A percentile compares a stretch with the other conserved stretches of the same genome.
phyloP scores from a whole-genome alignment of 2,113 vertebrate genomes.

The Fulica atra region DNA sequence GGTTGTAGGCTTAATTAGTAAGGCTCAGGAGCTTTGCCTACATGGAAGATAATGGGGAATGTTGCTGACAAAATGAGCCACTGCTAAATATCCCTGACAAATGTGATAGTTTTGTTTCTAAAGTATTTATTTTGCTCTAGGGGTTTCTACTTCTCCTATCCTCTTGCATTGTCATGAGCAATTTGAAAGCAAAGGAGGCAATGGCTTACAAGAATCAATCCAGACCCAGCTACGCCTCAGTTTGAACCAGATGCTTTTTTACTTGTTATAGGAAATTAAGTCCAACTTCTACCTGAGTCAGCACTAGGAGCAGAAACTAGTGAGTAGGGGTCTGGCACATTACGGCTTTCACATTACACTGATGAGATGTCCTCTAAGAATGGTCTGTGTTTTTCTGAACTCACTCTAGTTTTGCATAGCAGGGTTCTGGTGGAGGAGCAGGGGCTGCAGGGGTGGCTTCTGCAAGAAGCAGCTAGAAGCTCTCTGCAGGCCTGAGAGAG shows the following conservation, averaged over 20 bases:
- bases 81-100: background rate
- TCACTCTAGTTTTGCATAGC: too few relatives aligned
- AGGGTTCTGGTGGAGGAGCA: too few relatives aligned
- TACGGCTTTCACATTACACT: background rate
- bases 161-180: background rate
- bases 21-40: background rate
- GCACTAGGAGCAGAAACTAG: background rate
- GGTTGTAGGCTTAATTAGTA: background rate
- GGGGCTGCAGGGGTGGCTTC: too few relatives aligned
- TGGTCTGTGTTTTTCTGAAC: background rate
- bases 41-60: background rate
- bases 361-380: background rate
- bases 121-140: background rate
- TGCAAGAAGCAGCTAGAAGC: too few relatives aligned
- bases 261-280: background rate
- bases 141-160: background rate
- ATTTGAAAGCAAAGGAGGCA: background rate
- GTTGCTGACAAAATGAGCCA: background rate
- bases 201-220: background rate
- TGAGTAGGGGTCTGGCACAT: background rate
- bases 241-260: background rate
- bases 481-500: too few relatives aligned
- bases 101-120: background rate
- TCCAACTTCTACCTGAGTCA: background rate
- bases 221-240: background rate